Evolutionary conservation across 2,888 invertebrate genomes (phyloP).

Genomic region (Orthonevra nobilis): DNA sequence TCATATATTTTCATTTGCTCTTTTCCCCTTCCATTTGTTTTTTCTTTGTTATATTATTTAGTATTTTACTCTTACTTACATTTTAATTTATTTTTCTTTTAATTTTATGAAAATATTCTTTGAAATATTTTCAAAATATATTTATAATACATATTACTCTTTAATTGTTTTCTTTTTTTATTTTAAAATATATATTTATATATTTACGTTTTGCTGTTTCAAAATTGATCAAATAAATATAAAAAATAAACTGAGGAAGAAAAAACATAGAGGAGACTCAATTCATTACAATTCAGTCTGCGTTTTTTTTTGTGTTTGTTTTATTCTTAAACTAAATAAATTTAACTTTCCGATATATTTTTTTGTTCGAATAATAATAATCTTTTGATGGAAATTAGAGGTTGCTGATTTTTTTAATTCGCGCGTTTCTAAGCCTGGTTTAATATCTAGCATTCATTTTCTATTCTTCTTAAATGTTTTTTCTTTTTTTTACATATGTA

Average conservation of each 20-base stretch:
- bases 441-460: conserved; percentile 62
- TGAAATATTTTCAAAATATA: conserved; percentile 38
- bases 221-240: neutral
- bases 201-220: conserved; percentile 8
- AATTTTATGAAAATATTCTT: conserved; percentile 40
- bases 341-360: neutral
- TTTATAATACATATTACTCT: conserved; percentile 36
- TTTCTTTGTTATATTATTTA: neutral
- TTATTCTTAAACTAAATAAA: neutral
- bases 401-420: no score
- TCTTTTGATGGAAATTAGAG: no score
- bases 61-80: conserved; percentile 29
- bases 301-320: conserved; percentile 2
- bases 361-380: conserved; percentile 11
- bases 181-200: no score
- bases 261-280: conserved; percentile 36
- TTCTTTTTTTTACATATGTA: conserved; percentile 6
- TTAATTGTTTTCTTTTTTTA: neutral
- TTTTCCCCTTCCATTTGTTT: neutral
- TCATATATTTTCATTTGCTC: neutral
- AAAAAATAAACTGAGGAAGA: conserved; percentile 37
- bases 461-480: conserved; percentile 33
- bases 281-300: conserved; percentile 44
- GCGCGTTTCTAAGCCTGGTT: no score
- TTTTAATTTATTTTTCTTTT: conserved; percentile 9